Evolutionary conservation across 2,797 vertebrate genomes (phyloP).

Genomic region (Chromobotia macracanthus): DNA sequence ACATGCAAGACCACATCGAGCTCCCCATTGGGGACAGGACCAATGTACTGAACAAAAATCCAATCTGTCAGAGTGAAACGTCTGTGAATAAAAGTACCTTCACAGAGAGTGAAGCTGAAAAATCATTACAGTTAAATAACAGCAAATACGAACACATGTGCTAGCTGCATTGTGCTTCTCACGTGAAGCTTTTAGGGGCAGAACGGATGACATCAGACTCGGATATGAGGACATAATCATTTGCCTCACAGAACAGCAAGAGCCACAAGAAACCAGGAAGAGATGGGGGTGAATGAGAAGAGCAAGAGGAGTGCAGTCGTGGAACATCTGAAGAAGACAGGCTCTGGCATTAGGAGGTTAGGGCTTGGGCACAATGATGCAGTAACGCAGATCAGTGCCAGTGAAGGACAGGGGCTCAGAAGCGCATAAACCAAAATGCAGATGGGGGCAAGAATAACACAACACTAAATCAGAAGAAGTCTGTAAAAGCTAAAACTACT

Average conservation of each 20-base stretch:
- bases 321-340: slow-evolving; percentile 66
- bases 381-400: slow-evolving; percentile 58
- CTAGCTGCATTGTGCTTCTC: slow-evolving; percentile 39
- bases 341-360: slow-evolving; percentile 68
- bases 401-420: slow-evolving; percentile 41
- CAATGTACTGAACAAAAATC: background rate
- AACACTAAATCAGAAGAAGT: no score
- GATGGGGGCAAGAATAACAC: background rate
- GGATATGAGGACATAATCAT: slow-evolving; percentile 73
- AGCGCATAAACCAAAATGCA: background rate
- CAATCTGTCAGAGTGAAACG: background rate
- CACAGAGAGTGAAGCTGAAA: background rate
- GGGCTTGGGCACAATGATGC: slow-evolving; percentile 58
- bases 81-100: background rate
- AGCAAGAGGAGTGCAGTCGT: slow-evolving; percentile 35
- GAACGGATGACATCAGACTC: slow-evolving; percentile 70
- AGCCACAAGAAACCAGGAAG: slow-evolving; percentile 51
- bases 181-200: slow-evolving; percentile 58
- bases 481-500: background rate
- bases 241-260: slow-evolving; percentile 62
- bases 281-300: slow-evolving; percentile 55
- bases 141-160: slow-evolving; percentile 16
- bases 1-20: background rate
- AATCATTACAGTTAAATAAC: slow-evolving; percentile 13
- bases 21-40: background rate